Evolutionary conservation across 2,888 invertebrate species (phyloP).

Genomic region (Campoplex nolae): DNA sequence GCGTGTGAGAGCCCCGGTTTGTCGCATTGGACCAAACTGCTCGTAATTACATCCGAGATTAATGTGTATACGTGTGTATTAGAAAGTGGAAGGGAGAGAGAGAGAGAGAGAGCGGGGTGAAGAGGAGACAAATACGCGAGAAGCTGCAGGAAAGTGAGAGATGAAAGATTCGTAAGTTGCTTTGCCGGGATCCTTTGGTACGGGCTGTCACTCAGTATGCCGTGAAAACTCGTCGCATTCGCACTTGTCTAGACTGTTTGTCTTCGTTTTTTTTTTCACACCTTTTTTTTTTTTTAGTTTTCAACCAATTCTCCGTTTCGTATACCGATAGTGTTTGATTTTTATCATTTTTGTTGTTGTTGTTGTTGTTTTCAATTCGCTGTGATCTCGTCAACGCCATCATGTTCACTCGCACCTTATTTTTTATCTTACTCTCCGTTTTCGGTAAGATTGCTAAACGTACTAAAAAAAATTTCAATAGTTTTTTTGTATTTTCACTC

Average conservation of each 20-base stretch:
- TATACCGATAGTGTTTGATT: background rate
- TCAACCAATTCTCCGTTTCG: background rate
- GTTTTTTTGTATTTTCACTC: background rate
- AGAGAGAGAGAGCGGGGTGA: background rate
- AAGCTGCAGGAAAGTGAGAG: slow-evolving; percentile 53
- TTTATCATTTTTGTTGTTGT: slow-evolving; percentile 1
- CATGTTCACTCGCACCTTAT: slow-evolving; percentile 29
- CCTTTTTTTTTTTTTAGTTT: background rate
- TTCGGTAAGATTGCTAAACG: slow-evolving; percentile 25
- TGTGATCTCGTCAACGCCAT: slow-evolving; percentile 10
- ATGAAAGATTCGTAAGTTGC: slow-evolving; percentile 55
- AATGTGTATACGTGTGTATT: slow-evolving; percentile 67
- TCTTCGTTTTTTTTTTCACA: slow-evolving; percentile 3
- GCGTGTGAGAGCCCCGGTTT: slow-evolving; percentile 66
- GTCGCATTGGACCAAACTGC: slow-evolving; percentile 66
- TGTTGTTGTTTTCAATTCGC: background rate
- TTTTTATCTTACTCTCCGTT: slow-evolving; percentile 26
- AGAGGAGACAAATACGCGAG: slow-evolving; percentile 43
- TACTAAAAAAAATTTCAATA: background rate
- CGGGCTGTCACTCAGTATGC: slow-evolving; percentile 74
- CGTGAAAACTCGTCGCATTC: slow-evolving; percentile 76
- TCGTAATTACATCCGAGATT: slow-evolving; percentile 71
- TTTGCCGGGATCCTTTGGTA: slow-evolving; percentile 69
- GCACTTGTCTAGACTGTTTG: slow-evolving; percentile 58
- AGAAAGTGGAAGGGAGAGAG: slow-evolving; percentile 61